Base-by-base conservation (phyloP, 2,888 invertebrate genomes). In the Proisotoma minuta region DNA sequence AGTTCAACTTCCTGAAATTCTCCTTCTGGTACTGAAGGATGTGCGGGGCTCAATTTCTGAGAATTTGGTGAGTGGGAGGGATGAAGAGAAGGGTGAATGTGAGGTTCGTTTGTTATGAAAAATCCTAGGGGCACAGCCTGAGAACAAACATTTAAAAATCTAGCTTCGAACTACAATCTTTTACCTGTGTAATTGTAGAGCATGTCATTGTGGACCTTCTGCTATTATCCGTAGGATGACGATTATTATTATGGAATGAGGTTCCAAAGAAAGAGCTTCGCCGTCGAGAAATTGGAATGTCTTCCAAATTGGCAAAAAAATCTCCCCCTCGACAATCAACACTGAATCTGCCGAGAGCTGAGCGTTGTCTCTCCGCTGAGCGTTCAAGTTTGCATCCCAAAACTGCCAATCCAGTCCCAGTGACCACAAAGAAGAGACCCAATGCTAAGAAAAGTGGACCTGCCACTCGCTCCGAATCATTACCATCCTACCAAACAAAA, bases 41-140 rank as follows among this genome's bases (percentile, higher is more conserved):
- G 54, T 28, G 62, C 59, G 24, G n/a, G n/a, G n/a, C n/a, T n/a
- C n/a, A n/a, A n/a, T n/a, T 54, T 53, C 40, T 62, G 59, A 23
- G 62, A 59, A 48, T 49, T 54, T 23, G n/a, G 47, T 23, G 62
- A 50, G 28, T 57, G 52, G 26, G 52, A 20, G 1, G 52, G 20
- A n/a, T n/a, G n/a, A n/a, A 34, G 4, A 57, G n/a, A 20, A 34
- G 53, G 48, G 26, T 28, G 54, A 10, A 39, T 34, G 23, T 39
- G 34, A 2, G 54, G 54, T 10, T 34, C 20, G 39, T 62, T 59
- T 24, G 62, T 60, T 59, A 73, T 60, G 53, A 73, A 69, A 51
- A 73, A 67, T n/a, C 72, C 72, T 10, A 73, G 63, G 34, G 72
- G 72, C 23, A 73, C 72, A n/a, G 72, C 72, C 72, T 72, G 43